Evolutionary conservation across 2,113 vertebrate genomes (phyloP), one percentile per base, ranked within the genome.

Genomic region (Sander vitreus): DNA sequence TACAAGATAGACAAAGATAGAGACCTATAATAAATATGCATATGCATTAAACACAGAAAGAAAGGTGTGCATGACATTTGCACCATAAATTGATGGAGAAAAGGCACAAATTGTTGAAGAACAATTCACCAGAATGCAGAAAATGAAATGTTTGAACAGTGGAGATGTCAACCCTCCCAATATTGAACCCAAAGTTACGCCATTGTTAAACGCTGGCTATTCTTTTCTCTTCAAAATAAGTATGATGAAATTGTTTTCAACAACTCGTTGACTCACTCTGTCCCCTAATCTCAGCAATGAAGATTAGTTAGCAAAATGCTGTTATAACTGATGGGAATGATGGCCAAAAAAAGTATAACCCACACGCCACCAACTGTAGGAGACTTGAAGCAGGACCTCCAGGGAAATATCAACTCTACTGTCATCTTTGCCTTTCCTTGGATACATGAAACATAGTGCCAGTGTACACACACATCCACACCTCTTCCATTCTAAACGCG

Each of bases 391-490:
- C 39, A 39, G 39, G 39, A 39, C 39, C 39, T 39, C 39, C 39
- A 45, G 71, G 47, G 16, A 66, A 76, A 69, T 19, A 43, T 58
- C 18, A 48, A 5, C 11, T 64, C 19, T 58, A 3, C 11, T 64
- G 30, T 58, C 6, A 23, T 55, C 36, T 66, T 27, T 50, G 54
- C 63, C 43, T 80, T 71, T 57, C 58, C 18, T 4, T 16, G 0
- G 47, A 45, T 43, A 64, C 39, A 67, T 81, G 13, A 53, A 73
- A 59, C 48, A 47, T 3, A 45, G 25, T 47, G 66, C 75, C 21
- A 63, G 36, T 33, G n/a, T 62, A 67, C 39, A 73, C 67, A 66
- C 47, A 33, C 39, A 50, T 79, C 58, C 67, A 65, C 59, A 54
- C 11, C 33, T 85, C 66, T 30, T 62, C 59, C 43, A 66, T 15